Percentiles rank a stretch among this genome's conserved stretches.
phyloP scores from a whole-genome alignment of 2,113 vertebrate genomes.

The Panurus biarmicus region DNA sequence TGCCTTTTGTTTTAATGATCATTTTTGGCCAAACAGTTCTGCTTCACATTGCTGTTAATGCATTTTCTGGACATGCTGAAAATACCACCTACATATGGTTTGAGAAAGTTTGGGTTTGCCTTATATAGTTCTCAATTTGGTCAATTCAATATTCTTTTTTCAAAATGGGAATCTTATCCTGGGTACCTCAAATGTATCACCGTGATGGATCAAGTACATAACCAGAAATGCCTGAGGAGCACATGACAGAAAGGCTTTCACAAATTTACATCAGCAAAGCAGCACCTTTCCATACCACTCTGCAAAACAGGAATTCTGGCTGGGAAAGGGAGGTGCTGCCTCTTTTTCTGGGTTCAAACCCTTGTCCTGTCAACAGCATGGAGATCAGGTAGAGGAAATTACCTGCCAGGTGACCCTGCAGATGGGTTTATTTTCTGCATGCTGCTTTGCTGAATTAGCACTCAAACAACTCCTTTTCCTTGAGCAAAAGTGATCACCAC shows the following conservation, averaged over 20 bases:
- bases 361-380: fast-evolving
- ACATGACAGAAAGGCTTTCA: background rate
- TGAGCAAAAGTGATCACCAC: background rate
- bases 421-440: background rate
- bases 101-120: background rate
- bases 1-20: background rate
- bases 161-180: background rate
- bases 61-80: background rate
- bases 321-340: fast-evolving
- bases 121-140: background rate
- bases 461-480: background rate
- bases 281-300: background rate
- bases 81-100: background rate
- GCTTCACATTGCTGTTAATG: background rate
- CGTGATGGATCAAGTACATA: background rate
- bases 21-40: background rate
- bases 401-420: background rate
- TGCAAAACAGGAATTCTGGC: background rate
- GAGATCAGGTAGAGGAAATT: background rate
- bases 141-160: background rate
- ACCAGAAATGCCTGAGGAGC: background rate
- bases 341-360: background rate
- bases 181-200: fast-evolving
- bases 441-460: background rate
- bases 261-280: background rate